Percentiles rank a stretch among this genome's conserved stretches.
Conservation (phyloP, 2,113 vertebrate species). For the Delphinus delphis region DNA sequence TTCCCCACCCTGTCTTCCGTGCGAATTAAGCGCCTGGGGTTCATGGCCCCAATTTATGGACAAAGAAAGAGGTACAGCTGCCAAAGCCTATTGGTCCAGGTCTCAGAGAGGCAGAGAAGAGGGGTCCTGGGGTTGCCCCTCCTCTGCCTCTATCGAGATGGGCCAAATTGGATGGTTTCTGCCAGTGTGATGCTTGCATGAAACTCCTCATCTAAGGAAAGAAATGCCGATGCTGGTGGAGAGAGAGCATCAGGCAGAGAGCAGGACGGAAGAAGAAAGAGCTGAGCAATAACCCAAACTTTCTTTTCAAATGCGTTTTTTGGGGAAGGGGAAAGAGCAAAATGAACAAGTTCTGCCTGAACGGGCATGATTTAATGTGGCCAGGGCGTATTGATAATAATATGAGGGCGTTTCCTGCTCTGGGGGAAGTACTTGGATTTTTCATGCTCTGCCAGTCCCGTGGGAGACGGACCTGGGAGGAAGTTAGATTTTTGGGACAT, state of each 20-base stretch:
- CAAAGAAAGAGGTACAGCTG: neutral
- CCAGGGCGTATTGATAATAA: neutral
- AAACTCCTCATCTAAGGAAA: neutral
- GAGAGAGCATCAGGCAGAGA: neutral
- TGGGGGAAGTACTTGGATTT: neutral
- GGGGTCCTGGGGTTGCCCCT: neutral
- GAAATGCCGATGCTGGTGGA: neutral
- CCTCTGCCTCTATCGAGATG: neutral
- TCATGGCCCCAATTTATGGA: neutral
- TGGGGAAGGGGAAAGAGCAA: neutral
- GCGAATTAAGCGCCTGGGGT: neutral
- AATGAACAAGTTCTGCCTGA: neutral
- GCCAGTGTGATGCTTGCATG: accelerated
- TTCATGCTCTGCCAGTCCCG: neutral
- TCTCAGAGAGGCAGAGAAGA: neutral
- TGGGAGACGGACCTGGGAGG: neutral
- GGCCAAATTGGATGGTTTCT: neutral
- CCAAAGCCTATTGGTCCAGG: accelerated
- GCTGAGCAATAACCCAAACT: no score
- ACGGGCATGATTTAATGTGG: neutral
- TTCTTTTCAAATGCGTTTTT: neutral
- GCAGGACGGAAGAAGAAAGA: neutral
- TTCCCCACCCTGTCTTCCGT: neutral
- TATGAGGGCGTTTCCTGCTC: neutral
- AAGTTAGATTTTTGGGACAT: constrained; percentile 43